Percentiles rank a stretch among this genome's conserved stretches.
Evolutionary conservation across 2,113 vertebrate genomes (phyloP).

Genomic region (Sinocyclocheilus grahami): DNA sequence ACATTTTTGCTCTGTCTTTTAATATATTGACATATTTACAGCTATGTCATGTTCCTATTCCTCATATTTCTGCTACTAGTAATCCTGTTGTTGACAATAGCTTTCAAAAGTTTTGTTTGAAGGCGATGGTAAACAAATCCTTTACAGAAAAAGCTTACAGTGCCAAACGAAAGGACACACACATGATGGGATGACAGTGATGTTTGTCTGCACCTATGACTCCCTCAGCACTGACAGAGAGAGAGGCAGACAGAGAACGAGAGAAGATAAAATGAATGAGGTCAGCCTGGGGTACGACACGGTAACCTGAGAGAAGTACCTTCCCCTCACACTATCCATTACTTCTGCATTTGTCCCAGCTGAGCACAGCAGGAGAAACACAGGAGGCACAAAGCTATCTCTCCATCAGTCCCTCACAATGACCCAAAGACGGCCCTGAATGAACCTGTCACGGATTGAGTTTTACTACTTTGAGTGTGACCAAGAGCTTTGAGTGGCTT

Average conservation of each 20-base stretch:
- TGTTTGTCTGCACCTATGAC: constrained; percentile 23
- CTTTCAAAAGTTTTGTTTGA: background rate
- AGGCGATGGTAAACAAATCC: background rate
- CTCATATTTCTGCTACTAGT: background rate
- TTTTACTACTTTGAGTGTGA: constrained; percentile 22
- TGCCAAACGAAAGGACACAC: constrained; percentile 36
- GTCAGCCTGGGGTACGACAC: constrained; percentile 30
- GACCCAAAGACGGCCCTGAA: constrained; percentile 16
- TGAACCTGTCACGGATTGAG: constrained; percentile 26
- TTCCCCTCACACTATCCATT: constrained; percentile 40
- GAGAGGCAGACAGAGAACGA: background rate
- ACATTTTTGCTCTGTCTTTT: background rate
- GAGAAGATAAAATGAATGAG: constrained; percentile 19
- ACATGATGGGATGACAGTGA: constrained; percentile 47
- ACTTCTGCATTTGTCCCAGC: constrained; percentile 50
- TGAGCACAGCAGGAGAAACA: constrained; percentile 30
- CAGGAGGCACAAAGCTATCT: constrained; percentile 35
- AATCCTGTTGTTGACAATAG: background rate
- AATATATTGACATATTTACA: background rate
- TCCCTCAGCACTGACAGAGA: background rate
- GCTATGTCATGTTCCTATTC: background rate
- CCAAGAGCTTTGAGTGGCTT: constrained; percentile 4
- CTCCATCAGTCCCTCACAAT: constrained; percentile 34
- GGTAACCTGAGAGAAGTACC: constrained; percentile 45
- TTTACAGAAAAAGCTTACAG: constrained; percentile 3